These are phyloP conservation scores for Chelon auratus DNA, from an alignment of 2,797 vertebrate species.

Conservation along the genomic window DNA sequence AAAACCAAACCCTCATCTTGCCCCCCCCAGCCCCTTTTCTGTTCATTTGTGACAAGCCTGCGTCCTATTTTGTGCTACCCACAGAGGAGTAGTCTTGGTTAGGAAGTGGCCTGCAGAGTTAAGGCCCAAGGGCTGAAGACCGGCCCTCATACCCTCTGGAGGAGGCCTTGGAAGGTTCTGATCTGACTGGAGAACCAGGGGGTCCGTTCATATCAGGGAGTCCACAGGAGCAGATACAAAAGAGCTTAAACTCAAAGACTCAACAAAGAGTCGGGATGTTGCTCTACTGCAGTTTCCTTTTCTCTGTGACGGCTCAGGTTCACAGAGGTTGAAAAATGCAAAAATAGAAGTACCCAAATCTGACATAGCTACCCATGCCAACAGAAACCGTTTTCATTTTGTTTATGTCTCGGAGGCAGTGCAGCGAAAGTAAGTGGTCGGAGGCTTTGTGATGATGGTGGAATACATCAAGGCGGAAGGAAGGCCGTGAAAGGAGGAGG, in stretches of 20 bases:
- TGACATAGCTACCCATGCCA: constrained; percentile 49
- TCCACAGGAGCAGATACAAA: constrained; percentile 45
- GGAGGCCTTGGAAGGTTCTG: constrained; percentile 42
- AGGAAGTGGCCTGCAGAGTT: constrained; percentile 45
- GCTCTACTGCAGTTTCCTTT: constrained; percentile 47
- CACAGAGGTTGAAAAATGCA: constrained; percentile 55
- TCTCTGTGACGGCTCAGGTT: constrained; percentile 39
- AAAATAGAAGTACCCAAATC: constrained; percentile 54
- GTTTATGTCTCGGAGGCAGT: constrained; percentile 62
- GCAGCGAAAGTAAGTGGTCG: constrained; percentile 37
- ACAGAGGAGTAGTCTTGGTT: constrained; percentile 55
- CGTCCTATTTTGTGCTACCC: constrained; percentile 74
- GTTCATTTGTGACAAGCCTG: constrained; percentile 72
- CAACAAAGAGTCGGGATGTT: constrained; percentile 37
- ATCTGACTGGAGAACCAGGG: constrained; percentile 50
- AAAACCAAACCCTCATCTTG: constrained; percentile 68
- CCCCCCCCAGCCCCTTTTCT: constrained; percentile 48
- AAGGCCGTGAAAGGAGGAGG: constrained; percentile 45
- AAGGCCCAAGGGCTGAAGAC: constrained; percentile 39
- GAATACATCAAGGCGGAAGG: constrained; percentile 51
- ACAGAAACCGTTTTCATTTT: constrained; percentile 50
- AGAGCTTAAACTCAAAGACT: constrained; percentile 49
- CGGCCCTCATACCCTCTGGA: constrained; percentile 23
- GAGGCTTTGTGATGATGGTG: constrained; percentile 28
- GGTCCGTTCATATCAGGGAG: constrained; percentile 51